Percentiles rank a stretch among this genome's conserved stretches.
These are phyloP conservation scores for Troides oblongomaculatus DNA, from an alignment of 2,888 invertebrate genomes.

Conservation along the genomic window DNA sequence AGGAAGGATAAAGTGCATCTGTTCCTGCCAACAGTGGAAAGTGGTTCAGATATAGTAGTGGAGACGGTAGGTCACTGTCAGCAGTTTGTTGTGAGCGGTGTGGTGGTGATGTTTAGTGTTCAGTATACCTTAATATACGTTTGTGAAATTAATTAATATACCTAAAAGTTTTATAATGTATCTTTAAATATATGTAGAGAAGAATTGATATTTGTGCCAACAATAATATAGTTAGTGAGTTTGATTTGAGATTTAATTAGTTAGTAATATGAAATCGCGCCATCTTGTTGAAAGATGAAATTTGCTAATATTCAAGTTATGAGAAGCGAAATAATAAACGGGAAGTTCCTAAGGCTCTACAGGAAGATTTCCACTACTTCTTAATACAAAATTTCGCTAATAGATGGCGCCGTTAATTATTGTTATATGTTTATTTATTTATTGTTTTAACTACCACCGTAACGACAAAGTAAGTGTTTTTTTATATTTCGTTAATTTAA, in stretches of 20 bases:
- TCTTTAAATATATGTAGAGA: too few relatives aligned
- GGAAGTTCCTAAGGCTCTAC: conserved; percentile 4
- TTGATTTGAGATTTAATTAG: conserved; percentile 2
- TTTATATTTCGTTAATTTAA: conserved; percentile 9
- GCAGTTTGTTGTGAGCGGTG: conserved; percentile 66
- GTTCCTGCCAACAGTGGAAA: conserved; percentile 70
- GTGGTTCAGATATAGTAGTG: conserved; percentile 64
- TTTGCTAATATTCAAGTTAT: neutral
- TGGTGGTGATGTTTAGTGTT: conserved; percentile 44
- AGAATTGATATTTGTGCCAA: too few relatives aligned
- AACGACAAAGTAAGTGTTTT: conserved; percentile 10
- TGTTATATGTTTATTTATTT: conserved; percentile 3
- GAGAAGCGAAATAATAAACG: neutral
- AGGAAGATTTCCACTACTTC: conserved; percentile 33
- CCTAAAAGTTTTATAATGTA: neutral
- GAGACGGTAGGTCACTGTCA: conserved; percentile 66
- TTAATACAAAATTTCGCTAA: conserved; percentile 23
- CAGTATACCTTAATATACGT: conserved; percentile 26
- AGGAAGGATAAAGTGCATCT: conserved; percentile 53
- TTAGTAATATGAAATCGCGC: conserved; percentile 33
- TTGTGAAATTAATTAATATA: neutral
- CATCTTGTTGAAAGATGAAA: conserved; percentile 8
- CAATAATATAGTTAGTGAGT: neutral
- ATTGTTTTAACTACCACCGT: neutral
- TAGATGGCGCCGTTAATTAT: conserved; percentile 36